Base-by-base conservation (phyloP, 1,140 invertebrate genomes). In the Vanessa atalanta region DNA sequence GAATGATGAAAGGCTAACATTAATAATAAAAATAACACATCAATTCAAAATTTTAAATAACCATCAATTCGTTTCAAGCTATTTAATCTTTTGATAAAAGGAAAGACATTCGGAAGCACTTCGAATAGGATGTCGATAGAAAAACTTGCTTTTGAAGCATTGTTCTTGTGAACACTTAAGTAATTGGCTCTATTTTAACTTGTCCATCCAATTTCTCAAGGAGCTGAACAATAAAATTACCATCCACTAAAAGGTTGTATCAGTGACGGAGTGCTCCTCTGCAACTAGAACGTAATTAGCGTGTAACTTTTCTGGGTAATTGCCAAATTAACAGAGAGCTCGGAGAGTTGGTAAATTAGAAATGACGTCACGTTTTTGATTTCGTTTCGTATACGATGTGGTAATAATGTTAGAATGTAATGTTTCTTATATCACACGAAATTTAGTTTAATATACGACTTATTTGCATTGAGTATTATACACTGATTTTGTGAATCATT, bases 221-320 rank as follows among this genome's bases (percentile, higher is more conserved):
- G 47, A 73, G 75, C 66, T 20, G 43, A 15, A 53, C 51, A 65
- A 75, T 70, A 75, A 75, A 77, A 77, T 77, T 73, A 70, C 66
- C 75, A 72, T 73, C 70, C 61, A 77, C 51, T 77, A 77, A 77
- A 70, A 73, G 61, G 65, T 69, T 69, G 48, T 74, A 74, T 74
- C 50, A 76, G 65, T 71, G 53, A 71, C 53, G 47, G 67, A 73
- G 63, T 70, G 51, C 66, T 75, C 65, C 50, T 66, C 47, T 73
- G 71, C 64, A 66, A 67, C 65, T 70, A 57, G 70, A 65, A 72
- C 64, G 55, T 69, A 68, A 72, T 69, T 69, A 74, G 48, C 57
- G 47, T 69, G 23, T 63, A 68, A 60, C 60, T 69, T 74, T 69
- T 64, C 67, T 74, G 73, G 66, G 43, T 55, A 48, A 55, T 63